These are phyloP conservation scores for Erebia epiphron DNA, from an alignment of 2,888 invertebrate species.

Conservation along the genomic window DNA sequence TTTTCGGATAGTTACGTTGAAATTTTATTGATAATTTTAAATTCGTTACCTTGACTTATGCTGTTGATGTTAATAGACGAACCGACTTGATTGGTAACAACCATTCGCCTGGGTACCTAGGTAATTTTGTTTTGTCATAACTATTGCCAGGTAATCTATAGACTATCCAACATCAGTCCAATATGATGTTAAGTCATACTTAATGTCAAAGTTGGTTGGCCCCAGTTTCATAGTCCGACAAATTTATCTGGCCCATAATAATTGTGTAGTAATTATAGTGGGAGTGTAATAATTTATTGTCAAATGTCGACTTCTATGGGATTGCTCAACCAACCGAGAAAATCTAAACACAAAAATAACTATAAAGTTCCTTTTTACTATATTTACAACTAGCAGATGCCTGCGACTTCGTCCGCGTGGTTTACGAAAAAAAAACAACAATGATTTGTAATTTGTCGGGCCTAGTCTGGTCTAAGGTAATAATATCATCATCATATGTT, in stretches of 20 bases:
- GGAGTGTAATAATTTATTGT: no score
- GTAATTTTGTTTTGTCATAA: background rate
- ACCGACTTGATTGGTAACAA: slow-evolving; percentile 1
- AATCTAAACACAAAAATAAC: no score
- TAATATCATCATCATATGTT: background rate
- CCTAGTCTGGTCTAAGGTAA: background rate
- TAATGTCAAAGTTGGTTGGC: background rate
- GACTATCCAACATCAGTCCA: background rate
- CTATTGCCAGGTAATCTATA: background rate
- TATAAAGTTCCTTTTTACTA: no score
- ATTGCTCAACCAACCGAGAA: no score
- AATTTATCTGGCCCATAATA: background rate
- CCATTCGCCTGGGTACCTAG: background rate
- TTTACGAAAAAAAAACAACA: no score
- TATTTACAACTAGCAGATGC: no score
- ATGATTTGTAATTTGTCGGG: background rate
- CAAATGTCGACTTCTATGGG: no score
- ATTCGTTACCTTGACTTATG: slow-evolving; percentile 61
- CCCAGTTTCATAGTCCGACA: background rate
- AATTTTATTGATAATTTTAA: slow-evolving; percentile 79
- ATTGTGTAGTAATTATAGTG: background rate
- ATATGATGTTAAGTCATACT: no score
- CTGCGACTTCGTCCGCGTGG: no score
- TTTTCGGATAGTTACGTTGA: slow-evolving; percentile 60
- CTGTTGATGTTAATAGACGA: slow-evolving; percentile 9